Conservation (phyloP, 2,888 invertebrate species). For the Yponomeuta plumbellus region DNA sequence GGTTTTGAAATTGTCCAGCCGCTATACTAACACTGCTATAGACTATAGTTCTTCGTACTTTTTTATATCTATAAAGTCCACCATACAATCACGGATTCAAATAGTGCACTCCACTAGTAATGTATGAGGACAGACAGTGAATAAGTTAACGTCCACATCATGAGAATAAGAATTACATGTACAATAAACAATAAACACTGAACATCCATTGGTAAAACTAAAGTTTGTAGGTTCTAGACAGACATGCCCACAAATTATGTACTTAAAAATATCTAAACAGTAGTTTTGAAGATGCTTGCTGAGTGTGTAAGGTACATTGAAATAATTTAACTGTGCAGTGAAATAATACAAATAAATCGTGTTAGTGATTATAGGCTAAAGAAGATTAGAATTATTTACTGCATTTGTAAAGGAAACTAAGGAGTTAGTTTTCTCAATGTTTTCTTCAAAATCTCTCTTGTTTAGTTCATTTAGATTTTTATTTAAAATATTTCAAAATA, state of each 20-base stretch:
- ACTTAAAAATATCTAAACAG: neutral
- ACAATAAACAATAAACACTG: conserved; percentile 21
- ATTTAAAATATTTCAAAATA: too few species aligned
- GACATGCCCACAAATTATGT: conserved; percentile 9
- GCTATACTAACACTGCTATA: too few species aligned
- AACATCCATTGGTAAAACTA: conserved; percentile 27
- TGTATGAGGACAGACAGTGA: neutral
- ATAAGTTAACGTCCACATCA: neutral
- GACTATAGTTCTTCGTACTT: too few species aligned
- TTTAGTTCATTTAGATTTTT: too few species aligned
- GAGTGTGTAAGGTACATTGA: neutral
- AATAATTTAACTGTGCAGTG: neutral
- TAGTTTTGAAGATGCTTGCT: neutral
- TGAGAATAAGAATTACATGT: neutral
- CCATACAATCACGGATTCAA: neutral
- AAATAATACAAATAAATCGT: neutral
- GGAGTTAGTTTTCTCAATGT: too few species aligned
- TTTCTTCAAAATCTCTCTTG: too few species aligned
- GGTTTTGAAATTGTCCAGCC: too few species aligned
- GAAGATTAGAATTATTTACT: too few species aligned
- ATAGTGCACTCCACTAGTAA: neutral
- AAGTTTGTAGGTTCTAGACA: neutral
- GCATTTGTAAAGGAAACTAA: too few species aligned
- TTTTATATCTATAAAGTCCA: too few species aligned
- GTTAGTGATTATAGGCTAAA: neutral